phyloP scores from a whole-genome alignment of 2,797 vertebrate species.

The Crypturellus tataupa region DNA sequence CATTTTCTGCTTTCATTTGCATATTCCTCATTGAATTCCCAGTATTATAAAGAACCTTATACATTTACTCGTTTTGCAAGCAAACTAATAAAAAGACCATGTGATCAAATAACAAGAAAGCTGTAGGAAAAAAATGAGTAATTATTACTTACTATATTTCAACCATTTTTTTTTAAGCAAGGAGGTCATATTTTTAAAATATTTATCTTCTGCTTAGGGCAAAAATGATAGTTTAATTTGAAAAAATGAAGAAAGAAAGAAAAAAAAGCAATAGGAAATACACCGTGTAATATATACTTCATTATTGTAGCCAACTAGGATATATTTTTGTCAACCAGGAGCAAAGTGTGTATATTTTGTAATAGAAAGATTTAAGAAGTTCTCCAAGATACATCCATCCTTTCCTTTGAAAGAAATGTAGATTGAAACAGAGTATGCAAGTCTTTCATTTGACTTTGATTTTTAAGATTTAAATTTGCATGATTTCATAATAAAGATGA shows the following conservation, averaged over 20 bases:
- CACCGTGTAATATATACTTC: neutral
- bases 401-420: neutral
- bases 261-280: neutral
- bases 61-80: neutral
- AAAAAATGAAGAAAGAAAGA: neutral
- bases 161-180: slow-evolving; percentile 10
- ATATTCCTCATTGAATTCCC: neutral
- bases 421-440: neutral
- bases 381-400: neutral
- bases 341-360: neutral
- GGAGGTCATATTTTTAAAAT: neutral
- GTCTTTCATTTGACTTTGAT: neutral
- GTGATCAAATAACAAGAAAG: neutral
- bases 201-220: neutral
- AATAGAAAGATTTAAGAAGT: neutral
- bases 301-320: neutral
- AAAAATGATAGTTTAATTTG: slow-evolving; percentile 5
- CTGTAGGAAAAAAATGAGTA: neutral
- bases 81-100: slow-evolving; percentile 9
- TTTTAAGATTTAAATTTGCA: neutral
- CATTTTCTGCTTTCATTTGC: neutral
- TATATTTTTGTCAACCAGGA: neutral
- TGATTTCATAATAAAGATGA: neutral
- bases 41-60: neutral
- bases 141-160: slow-evolving; percentile 14